Base-by-base conservation (phyloP, 2,113 vertebrate species). In the Perca schrenkii region DNA sequence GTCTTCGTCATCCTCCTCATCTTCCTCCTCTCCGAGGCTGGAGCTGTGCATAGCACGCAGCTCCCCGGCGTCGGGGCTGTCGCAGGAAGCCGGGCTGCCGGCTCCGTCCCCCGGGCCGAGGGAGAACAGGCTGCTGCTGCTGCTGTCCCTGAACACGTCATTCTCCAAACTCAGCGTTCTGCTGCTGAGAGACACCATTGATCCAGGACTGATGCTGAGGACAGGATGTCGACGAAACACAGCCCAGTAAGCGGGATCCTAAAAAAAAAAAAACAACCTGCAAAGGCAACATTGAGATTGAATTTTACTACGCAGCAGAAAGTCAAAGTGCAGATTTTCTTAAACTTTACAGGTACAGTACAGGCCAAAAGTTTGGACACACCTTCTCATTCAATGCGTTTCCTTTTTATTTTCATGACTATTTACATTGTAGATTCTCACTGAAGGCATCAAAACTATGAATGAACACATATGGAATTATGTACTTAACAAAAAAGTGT, bases 181-280 rank as follows among this genome's bases (percentile, higher is more conserved):
- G 92, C 94, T 94, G 78, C 93, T 95, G 91, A 97, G 89, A 87
- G 97, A 97, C 92, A 98, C 95, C 97, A 97, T 97, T 94, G 94
- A 94, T 95, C 90, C 90, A 80, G n/a, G 85, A 80, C 82, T 6
- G 50, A 54, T 22, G n/a, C 74, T 75, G 87, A 31, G 0, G 74
- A 43, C n/a, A 81, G 83, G 86, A 67, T 34, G 83, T 46, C 6
- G 66, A 80, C 63, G 82, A 87, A 82, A 89, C 54, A 56, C 60
- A 50, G 85, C 52, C 84, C 70, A 69, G 72, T 36, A 62, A 62
- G 49, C 46, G 19, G 60, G 78, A 34, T 73, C 47, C 53, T 25
- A 65, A 50, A 67, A 77, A 65, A 50, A 65, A 50, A 67, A 77
- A 65, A 50, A 70, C 74, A 83, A 82, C 88, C 93, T 94, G 91